Evolutionary conservation across 2,113 vertebrate genomes (phyloP).

Genomic region (Phodopus roborovskii): DNA sequence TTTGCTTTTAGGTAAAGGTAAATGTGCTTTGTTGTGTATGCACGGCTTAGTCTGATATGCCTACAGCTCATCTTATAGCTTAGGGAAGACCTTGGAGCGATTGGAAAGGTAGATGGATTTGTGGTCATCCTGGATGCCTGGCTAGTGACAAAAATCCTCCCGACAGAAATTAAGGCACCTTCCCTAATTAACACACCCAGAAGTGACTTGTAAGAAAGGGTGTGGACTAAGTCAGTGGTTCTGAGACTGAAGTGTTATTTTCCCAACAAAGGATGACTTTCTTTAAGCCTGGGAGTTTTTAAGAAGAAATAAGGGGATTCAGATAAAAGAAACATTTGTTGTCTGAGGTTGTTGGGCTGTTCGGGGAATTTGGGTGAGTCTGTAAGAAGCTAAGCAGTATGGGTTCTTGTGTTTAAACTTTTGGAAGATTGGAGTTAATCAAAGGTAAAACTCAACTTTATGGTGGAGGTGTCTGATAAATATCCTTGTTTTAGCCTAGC

Average conservation of each 20-base stretch:
- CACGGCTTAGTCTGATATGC: neutral
- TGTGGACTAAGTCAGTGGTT: neutral
- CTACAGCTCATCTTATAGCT: neutral
- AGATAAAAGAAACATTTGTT: neutral
- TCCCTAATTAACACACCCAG: neutral
- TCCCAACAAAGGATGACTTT: neutral
- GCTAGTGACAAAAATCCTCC: neutral
- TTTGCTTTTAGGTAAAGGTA: neutral
- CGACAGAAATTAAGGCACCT: neutral
- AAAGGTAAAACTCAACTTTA: neutral
- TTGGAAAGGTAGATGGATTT: neutral
- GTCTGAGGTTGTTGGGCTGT: neutral
- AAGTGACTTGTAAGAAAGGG: neutral
- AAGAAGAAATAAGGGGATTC: neutral
- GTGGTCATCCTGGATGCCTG: neutral
- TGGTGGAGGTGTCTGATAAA: neutral
- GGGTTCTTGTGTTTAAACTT: neutral
- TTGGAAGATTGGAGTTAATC: neutral
- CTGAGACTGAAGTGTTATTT: neutral
- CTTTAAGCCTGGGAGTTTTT: constrained; percentile 11
- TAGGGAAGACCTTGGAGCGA: neutral
- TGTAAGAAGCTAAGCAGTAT: neutral
- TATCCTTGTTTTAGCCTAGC: constrained; percentile 90
- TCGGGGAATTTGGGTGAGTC: neutral
- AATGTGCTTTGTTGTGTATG: too few species aligned